A percentile compares a stretch with the other conserved stretches of the same genome.
Evolutionary conservation across 2,888 invertebrate genomes (phyloP).

Genomic region (Tipula vernalis): DNA sequence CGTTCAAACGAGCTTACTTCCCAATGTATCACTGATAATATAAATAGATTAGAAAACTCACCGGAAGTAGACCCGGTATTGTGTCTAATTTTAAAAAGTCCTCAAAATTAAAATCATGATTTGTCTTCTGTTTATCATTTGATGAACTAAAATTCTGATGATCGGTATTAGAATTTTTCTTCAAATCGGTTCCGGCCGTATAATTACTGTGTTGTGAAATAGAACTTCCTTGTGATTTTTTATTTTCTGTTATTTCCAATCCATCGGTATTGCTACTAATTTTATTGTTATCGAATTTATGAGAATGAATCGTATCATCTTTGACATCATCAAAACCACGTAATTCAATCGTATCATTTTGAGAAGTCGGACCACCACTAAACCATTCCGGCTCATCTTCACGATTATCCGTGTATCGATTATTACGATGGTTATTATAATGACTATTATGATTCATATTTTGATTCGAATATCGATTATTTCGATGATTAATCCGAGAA

Average conservation of each 20-base stretch:
- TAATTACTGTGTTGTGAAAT: neutral
- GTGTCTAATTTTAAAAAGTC: constrained; percentile 71
- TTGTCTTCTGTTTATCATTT: neutral
- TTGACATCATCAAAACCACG: constrained; percentile 71
- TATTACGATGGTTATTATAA: constrained; percentile 20
- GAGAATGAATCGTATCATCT: neutral
- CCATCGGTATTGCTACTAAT: constrained; percentile 14
- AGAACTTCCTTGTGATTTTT: neutral
- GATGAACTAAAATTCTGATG: neutral
- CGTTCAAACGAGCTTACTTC: neutral
- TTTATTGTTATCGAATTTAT: constrained; percentile 15
- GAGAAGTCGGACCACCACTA: constrained; percentile 79
- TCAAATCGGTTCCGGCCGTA: neutral
- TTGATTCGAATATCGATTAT: constrained; percentile 14
- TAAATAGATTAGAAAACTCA: constrained; percentile 30
- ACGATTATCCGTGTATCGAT: constrained; percentile 44
- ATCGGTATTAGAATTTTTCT: neutral
- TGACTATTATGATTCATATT: constrained; percentile 29
- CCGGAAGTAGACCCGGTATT: constrained; percentile 59
- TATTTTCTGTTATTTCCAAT: neutral
- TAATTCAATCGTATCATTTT: constrained; percentile 83
- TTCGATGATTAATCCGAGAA: constrained; percentile 16
- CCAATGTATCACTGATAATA: too few species aligned
- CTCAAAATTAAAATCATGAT: constrained; percentile 56
- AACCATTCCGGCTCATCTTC: constrained; percentile 87